Percentiles rank a stretch among this genome's conserved stretches.
Evolutionary conservation across 2,888 invertebrate species (phyloP).

Genomic region (Yponomeuta plumbellus): DNA sequence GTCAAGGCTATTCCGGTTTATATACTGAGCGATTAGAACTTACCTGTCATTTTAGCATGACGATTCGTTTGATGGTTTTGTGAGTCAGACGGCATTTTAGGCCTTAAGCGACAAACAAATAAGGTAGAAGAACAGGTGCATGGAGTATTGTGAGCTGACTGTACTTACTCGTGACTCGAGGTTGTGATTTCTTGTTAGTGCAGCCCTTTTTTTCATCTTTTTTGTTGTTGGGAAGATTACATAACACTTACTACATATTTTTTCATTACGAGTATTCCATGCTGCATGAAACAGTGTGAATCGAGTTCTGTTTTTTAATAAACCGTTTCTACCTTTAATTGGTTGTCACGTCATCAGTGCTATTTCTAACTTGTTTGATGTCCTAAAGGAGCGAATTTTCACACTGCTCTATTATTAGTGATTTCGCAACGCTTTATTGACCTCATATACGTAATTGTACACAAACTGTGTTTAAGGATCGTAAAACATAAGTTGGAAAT

Average conservation of each 20-base stretch:
- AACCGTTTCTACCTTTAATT: slow-evolving; percentile 12
- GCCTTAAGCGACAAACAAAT: neutral
- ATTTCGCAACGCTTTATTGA: neutral
- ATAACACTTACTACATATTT: too few species aligned
- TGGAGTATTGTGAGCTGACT: too few species aligned
- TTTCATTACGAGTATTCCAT: too few species aligned
- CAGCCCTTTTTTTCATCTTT: too few species aligned
- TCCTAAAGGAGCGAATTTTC: neutral
- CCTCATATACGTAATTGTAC: neutral
- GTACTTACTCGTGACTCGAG: too few species aligned
- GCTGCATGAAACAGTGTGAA: too few species aligned
- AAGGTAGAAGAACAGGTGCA: neutral
- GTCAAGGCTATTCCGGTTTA: slow-evolving; percentile 5
- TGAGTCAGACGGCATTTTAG: slow-evolving; percentile 19
- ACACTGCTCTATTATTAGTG: neutral
- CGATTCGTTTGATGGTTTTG: slow-evolving; percentile 21
- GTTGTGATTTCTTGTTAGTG: too few species aligned
- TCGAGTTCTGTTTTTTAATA: too few species aligned
- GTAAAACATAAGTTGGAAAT: neutral
- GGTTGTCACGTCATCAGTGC: slow-evolving; percentile 17
- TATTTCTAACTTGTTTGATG: slow-evolving; percentile 14
- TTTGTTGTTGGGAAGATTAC: too few species aligned
- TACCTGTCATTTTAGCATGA: slow-evolving; percentile 24
- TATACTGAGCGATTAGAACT: slow-evolving; percentile 22
- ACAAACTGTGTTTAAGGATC: neutral